phyloP scores from a whole-genome alignment of 2,797 vertebrate genomes.

The Cossypha caffra region DNA sequence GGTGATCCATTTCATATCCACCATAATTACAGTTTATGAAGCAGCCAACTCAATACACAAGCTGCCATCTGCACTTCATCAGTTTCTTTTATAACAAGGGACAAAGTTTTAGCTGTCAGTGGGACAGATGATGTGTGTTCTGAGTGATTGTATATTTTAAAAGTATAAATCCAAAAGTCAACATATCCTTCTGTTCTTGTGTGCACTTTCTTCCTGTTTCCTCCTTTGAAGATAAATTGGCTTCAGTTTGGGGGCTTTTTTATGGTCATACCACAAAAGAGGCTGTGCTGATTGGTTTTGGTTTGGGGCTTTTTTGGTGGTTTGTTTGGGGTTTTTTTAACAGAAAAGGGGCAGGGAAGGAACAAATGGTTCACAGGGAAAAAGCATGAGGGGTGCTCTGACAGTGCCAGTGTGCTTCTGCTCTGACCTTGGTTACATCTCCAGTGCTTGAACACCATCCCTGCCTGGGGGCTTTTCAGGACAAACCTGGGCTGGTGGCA shows the following conservation, averaged over 20 bases:
- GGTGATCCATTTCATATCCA: slow-evolving; percentile 8
- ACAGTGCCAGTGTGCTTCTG: neutral
- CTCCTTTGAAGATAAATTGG: neutral
- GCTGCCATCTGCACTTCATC: slow-evolving; percentile 35
- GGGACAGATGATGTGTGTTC: neutral
- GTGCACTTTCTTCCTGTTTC: neutral
- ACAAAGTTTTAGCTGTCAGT: neutral
- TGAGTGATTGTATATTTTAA: neutral
- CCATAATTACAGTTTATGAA: slow-evolving; percentile 10
- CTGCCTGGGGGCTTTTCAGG: rapidly evolving
- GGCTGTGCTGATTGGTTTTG: neutral
- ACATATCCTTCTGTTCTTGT: neutral
- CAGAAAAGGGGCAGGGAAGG: neutral
- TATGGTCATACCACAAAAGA: neutral
- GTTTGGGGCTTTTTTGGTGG: neutral
- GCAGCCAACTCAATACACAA: neutral
- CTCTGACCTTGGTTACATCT: neutral
- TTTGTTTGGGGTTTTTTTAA: neutral
- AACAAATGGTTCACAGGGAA: neutral
- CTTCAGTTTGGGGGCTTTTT: neutral
- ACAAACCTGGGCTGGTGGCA: too few relatives aligned
- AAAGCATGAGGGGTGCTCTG: neutral
- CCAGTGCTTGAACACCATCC: neutral
- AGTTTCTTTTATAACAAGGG: neutral
- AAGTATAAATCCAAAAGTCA: neutral